Conservation (phyloP, 2,888 invertebrate genomes). For the Automeris io region DNA sequence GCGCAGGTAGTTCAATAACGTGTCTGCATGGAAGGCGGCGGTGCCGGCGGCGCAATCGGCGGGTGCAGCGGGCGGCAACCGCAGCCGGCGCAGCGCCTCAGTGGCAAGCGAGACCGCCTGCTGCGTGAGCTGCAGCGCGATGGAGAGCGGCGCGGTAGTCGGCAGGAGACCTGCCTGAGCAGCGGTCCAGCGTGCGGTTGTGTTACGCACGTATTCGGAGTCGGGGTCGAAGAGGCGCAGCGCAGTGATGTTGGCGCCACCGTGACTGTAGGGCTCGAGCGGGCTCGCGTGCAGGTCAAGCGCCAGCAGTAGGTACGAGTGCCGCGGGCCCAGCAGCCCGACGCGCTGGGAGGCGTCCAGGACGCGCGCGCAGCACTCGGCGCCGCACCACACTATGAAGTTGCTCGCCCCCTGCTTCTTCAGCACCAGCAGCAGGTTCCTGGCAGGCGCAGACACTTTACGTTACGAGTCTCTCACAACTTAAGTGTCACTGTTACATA, state of each 20-base stretch:
- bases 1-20: slow-evolving; percentile 59
- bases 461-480: too few relatives aligned
- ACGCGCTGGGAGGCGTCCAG: slow-evolving; percentile 62
- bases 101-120: slow-evolving; percentile 33
- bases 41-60: slow-evolving; percentile 38
- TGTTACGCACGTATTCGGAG: slow-evolving; percentile 23
- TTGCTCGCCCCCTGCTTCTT: slow-evolving; percentile 47
- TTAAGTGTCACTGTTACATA: too few relatives aligned
- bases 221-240: slow-evolving; percentile 50
- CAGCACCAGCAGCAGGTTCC: slow-evolving; percentile 51
- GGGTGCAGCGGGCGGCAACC: slow-evolving; percentile 22
- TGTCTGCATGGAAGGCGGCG: slow-evolving; percentile 59
- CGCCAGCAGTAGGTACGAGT: slow-evolving; percentile 49
- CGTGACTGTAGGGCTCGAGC: slow-evolving; percentile 51
- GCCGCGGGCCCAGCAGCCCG: slow-evolving; percentile 51
- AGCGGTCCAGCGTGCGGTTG: slow-evolving; percentile 24
- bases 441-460: slow-evolving; percentile 13
- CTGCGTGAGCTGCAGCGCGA: slow-evolving; percentile 38
- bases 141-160: slow-evolving; percentile 24
- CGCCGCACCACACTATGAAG: slow-evolving; percentile 52
- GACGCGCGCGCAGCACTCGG: slow-evolving; percentile 46
- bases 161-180: slow-evolving; percentile 20
- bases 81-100: slow-evolving; percentile 26
- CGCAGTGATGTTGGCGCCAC: slow-evolving; percentile 59
- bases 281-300: slow-evolving; percentile 50